Evolutionary conservation across 2,888 invertebrate species (phyloP).

Genomic region (Spicauda simplicius): DNA sequence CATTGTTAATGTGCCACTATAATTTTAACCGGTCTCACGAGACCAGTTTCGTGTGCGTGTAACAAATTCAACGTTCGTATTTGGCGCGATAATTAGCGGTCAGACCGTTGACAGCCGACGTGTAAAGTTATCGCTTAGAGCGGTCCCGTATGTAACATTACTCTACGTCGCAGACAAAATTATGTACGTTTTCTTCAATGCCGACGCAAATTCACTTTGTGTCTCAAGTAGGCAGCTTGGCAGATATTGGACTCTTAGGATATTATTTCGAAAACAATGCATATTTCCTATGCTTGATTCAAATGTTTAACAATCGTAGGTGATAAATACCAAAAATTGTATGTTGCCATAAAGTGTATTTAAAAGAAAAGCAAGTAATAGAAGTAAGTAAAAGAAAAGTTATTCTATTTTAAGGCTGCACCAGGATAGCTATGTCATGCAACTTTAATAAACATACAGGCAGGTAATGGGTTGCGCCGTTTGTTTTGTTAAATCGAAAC

Average conservation of each 20-base stretch:
- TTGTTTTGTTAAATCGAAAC: neutral
- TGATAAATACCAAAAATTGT: neutral
- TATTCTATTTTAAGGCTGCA: neutral
- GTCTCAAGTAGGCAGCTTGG: neutral
- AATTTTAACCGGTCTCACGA: conserved; percentile 19
- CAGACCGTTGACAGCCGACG: conserved; percentile 30
- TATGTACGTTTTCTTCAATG: conserved; percentile 19
- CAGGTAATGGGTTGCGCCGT: neutral
- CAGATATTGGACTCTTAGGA: neutral
- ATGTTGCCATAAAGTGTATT: too few relatives aligned
- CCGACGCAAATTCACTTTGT: conserved; percentile 10
- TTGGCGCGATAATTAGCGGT: conserved; percentile 36
- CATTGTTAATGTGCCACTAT: conserved; percentile 18
- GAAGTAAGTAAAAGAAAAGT: too few relatives aligned
- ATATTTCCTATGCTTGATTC: neutral
- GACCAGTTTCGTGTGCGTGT: conserved; percentile 20
- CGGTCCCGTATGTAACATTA: conserved; percentile 36
- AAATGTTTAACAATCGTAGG: neutral
- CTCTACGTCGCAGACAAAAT: conserved; percentile 30
- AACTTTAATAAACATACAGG: neutral
- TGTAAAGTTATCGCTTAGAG: conserved; percentile 39
- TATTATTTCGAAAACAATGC: neutral
- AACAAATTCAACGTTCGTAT: conserved; percentile 26
- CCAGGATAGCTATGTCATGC: neutral
- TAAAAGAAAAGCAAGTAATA: neutral